These are phyloP conservation scores for Todus mexicanus DNA, from an alignment of 2,797 vertebrate species.

Conservation along the genomic window DNA sequence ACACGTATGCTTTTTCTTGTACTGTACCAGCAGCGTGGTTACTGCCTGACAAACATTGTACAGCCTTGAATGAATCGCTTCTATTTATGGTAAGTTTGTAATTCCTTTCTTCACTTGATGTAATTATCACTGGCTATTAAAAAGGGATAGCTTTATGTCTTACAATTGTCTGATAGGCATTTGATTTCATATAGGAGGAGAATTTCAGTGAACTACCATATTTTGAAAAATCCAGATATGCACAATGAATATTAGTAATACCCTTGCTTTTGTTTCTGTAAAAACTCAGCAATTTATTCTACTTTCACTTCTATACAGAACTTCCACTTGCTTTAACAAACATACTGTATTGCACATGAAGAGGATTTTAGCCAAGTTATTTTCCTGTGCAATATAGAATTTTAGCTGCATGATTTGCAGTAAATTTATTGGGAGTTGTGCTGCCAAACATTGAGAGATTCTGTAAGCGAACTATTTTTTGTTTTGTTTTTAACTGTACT, in stretches of 20 bases:
- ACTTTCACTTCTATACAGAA: background rate
- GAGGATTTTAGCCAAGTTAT: background rate
- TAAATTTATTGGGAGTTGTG: background rate
- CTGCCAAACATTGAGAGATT: background rate
- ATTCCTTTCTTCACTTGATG: slow-evolving; percentile 9
- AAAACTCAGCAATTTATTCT: background rate
- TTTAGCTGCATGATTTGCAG: background rate
- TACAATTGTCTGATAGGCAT: background rate
- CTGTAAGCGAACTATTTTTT: background rate
- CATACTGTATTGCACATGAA: background rate
- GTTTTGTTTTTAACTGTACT: background rate
- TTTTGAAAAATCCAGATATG: background rate
- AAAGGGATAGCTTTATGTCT: background rate
- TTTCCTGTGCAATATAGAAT: background rate
- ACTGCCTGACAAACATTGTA: slow-evolving; percentile 2
- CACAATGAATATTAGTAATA: background rate
- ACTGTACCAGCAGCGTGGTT: background rate
- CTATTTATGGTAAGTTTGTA: slow-evolving; percentile 19
- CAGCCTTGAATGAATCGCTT: slow-evolving; percentile 12
- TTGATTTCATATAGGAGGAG: background rate
- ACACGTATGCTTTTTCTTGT: background rate
- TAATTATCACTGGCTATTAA: background rate
- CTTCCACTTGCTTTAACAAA: background rate
- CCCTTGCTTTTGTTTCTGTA: background rate
- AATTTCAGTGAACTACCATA: background rate